These are phyloP conservation scores for Catotricha subobsoleta DNA, from an alignment of 2,888 invertebrate genomes.

Conservation along the genomic window DNA sequence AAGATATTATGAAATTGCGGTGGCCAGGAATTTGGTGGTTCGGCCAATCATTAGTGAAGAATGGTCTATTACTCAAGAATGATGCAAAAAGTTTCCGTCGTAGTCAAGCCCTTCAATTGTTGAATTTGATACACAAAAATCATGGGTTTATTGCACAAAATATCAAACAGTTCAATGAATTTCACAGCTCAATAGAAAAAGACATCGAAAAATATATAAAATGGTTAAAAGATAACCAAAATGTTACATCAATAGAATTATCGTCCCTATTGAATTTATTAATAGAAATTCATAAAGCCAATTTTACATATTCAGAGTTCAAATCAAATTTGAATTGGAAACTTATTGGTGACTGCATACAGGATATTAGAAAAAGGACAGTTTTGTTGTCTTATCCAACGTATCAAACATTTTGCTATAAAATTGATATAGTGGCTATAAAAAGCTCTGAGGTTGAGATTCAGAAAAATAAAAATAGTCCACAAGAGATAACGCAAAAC, in stretches of 20 bases:
- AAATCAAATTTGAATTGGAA: constrained; percentile 1
- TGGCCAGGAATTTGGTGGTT: constrained; percentile 48
- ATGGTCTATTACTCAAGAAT: constrained; percentile 32
- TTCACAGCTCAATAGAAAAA: constrained; percentile 16
- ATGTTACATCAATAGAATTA: constrained; percentile 8
- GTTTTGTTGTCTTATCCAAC: not conserved
- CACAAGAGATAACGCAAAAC: constrained; percentile 2
- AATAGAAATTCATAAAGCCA: constrained; percentile 1
- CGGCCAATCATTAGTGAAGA: constrained; percentile 37
- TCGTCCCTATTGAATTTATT: constrained; percentile 7
- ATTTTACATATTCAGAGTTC: constrained; percentile 8
- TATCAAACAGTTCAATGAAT: constrained; percentile 12
- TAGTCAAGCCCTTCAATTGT: constrained; percentile 46
- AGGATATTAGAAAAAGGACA: constrained; percentile 1
- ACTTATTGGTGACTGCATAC: not conserved
- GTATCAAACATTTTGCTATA: constrained; percentile 2
- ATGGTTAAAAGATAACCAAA: constrained; percentile 8
- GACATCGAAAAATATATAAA: constrained; percentile 13
- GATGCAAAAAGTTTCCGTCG: constrained; percentile 42
- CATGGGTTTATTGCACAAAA: constrained; percentile 18
- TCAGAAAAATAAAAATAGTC: constrained; percentile 1
- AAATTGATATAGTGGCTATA: not conserved
- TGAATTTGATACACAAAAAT: constrained; percentile 45
- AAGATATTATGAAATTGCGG: constrained; percentile 40
- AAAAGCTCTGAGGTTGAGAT: constrained; percentile 2